Base-by-base conservation (phyloP, 2,888 invertebrate species). In the Proisotoma minuta region DNA sequence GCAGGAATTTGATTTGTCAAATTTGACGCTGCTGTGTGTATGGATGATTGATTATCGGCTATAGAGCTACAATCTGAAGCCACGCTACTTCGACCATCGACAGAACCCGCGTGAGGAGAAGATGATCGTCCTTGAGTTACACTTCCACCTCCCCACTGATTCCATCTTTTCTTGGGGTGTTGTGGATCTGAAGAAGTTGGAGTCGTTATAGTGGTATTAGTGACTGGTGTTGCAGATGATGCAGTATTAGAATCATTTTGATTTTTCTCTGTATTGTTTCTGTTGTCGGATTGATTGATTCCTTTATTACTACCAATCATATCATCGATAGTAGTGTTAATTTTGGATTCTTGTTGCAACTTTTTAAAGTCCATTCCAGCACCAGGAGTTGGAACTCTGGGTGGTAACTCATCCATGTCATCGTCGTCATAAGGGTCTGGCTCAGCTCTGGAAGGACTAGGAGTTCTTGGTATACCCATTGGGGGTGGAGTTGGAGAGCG, bases 111-210 rank as follows among this genome's bases (percentile, higher is more conserved):
- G 22, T 61, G 63, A 3, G 60, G 68, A 18, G 65, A 63, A 10
- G 56, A 60, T 50, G 20, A 60, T 22, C 65, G 43, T 3, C 48
- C 34, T n/a, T 63, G 57, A 22, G 29, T 59, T 27, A 39, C 59
- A 26, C 27, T 40, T 26, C 34, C 40, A 28, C 65, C 57, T 23
- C 72, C 68, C 68, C 69, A 72, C 24, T 68, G 66, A 43, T 68
- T 70, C 73, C 73, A 73, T 24, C 73, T 43, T 60, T 73, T 73
- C 64, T 72, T 72, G 20, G 70, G 70, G 48, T 72, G 72, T 18
- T 68, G 66, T 23, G 66, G 66, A 43, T 50, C 52, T 8, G 43
- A 51, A 49, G 59, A 47, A 24, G 50, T 26, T n/a, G 34, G 29
- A 53, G 50, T 57, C 34, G 50, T 43, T 10, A 54, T 20, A 15